Evolutionary conservation across 2,113 vertebrate species (phyloP).

Genomic region (Hippopotamus amphibius): DNA sequence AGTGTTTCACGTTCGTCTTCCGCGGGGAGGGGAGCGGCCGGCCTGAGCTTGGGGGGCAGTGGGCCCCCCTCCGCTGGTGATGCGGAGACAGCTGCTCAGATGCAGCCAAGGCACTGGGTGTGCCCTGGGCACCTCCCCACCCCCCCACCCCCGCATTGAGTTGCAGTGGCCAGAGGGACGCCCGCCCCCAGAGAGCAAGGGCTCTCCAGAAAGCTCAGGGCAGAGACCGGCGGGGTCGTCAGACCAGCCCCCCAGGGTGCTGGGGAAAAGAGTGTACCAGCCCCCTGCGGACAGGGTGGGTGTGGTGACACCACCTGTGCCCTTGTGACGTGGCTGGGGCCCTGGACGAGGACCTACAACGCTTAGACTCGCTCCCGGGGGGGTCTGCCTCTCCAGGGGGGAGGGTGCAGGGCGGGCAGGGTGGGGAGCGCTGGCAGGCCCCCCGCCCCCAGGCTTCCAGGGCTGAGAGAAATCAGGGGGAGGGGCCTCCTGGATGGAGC

Average conservation of each 20-base stretch:
- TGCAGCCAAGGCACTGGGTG: background rate
- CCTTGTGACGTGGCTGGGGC: background rate
- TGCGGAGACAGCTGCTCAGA: too few species aligned
- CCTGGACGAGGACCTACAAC: background rate
- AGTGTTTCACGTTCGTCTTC: too few species aligned
- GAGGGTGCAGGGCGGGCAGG: background rate
- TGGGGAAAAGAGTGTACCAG: background rate
- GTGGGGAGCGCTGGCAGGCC: too few species aligned
- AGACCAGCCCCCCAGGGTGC: background rate
- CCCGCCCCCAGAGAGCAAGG: background rate
- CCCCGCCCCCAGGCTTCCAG: background rate
- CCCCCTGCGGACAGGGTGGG: background rate
- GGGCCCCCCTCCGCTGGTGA: too few species aligned
- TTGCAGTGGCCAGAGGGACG: background rate
- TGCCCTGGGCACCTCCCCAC: fast-evolving
- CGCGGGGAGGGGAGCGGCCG: background rate
- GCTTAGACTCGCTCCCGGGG: fast-evolving
- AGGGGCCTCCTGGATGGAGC: background rate
- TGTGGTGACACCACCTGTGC: too few species aligned
- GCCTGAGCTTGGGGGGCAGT: background rate
- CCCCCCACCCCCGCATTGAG: background rate
- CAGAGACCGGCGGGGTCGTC: background rate
- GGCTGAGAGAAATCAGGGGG: background rate
- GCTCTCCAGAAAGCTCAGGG: background rate
- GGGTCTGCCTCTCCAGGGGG: background rate